Evolutionary conservation across 2,888 invertebrate species (phyloP), one percentile per base, ranked within the genome.

Genomic region (Meliscaeva auricollis): DNA sequence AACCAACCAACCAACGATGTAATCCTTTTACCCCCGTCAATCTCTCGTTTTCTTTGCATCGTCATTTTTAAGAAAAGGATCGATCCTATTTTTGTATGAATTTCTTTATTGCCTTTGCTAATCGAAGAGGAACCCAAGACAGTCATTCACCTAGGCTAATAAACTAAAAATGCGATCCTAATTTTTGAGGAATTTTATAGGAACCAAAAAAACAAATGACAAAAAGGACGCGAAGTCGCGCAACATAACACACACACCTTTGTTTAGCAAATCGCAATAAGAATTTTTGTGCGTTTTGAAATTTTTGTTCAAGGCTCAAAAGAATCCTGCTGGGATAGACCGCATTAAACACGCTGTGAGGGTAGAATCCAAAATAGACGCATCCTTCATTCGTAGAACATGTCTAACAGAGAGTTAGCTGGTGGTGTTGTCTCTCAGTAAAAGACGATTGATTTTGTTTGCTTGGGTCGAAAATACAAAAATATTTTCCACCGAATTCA

Each of bases 211-310:
- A 50, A 44, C 9, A 66, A n/a, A 6, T 3, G 11, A 68, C 46
- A 66, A 38, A 79, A 75, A 68, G 80, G 75, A 79, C 84, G 75
- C 84, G 58, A 70, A 79, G 32, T 81, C 85, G 85, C 85, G 85
- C 73, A 72, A 80, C 56, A 50, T 56, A 52, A 35, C 38, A 38
- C 38, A 35, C n/a, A 44, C 64, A 38, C 48, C 56, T 68, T 79
- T 75, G 73, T 73, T 38, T 73, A 3, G 52, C 60, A 70, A 74
- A 74, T 64, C 64, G 74, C 78, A 52, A 52, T 56, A 73, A 69
- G 78, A 78, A 66, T 35, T 35, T 52, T 13, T n/a, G n/a, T n/a
- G n/a, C n/a, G n/a, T n/a, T n/a, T n/a, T n/a, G n/a, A n/a, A n/a
- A n/a, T n/a, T 30, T 38, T 15, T 30, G 4, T 44, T 9, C 26